phyloP scores from a whole-genome alignment of 1,140 invertebrate genomes.

The Dendroctonus ponderosae region DNA sequence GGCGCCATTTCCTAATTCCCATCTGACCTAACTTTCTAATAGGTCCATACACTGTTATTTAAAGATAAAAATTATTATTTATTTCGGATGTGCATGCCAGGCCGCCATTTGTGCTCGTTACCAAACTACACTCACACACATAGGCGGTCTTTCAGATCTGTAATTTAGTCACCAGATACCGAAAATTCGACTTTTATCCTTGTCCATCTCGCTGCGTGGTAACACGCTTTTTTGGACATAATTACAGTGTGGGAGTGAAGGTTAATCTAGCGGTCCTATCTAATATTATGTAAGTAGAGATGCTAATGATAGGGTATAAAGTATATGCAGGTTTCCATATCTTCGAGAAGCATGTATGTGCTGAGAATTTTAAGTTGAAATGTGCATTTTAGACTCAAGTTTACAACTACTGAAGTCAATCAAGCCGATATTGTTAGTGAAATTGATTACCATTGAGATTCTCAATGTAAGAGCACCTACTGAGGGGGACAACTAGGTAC shows the following conservation, averaged over 20 bases:
- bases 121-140: constrained; percentile 9
- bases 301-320: background rate
- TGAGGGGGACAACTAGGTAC: no score
- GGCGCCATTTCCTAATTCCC: constrained; percentile 18
- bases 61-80: constrained; percentile 30
- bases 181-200: constrained; percentile 23
- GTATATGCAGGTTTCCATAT: background rate
- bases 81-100: constrained; percentile 21
- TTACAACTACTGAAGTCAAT: no score
- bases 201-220: constrained; percentile 14
- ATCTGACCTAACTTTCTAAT: constrained; percentile 15
- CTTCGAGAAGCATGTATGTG: no score
- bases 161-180: constrained; percentile 24
- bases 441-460: no score
- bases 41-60: constrained; percentile 17
- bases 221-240: constrained; percentile 19
- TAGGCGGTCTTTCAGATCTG: constrained; percentile 20
- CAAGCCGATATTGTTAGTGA: no score
- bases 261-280: constrained; percentile 21
- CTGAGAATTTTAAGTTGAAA: no score
- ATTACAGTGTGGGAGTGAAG: constrained; percentile 24
- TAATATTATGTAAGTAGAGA: constrained; percentile 15
- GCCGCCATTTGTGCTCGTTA: constrained; percentile 18
- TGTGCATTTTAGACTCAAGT: no score
- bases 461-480: no score